Base-by-base conservation (phyloP, 30 jellyfish, hydroid and myxozoan genomes). In the Haliclystus octoradiatus region DNA sequence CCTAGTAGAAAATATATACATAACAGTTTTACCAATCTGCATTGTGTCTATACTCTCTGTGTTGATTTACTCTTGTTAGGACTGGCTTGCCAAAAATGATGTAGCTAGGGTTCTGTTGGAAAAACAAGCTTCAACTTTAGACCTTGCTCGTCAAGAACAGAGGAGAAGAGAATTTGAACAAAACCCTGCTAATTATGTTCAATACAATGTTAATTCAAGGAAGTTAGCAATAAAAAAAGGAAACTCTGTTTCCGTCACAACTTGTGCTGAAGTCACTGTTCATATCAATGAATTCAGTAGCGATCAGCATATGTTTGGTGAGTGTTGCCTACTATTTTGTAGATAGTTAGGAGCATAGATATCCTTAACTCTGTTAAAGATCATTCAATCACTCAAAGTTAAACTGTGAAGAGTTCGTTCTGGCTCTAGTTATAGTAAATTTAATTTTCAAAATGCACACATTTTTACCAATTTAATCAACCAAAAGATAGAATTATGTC, bases 221-320 rank as follows among this genome's bases (percentile, higher is more conserved):
- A 88, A 88, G 64, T 63, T 93, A n/a, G 97, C 97, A 19, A 60
- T 63, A 46, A 88, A 80, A 61, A 34, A 35, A 0, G 86, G 63
- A 1, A 85, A 75, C 23, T 32, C 78, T 0, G 82, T 88, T 13
- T 62, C 72, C 23, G 73, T 88, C 40, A 80, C 89, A 26, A 81
- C 94, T 34, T 77, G 80, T 15, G 92, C 80, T 4, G 97, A 88
- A 47, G 50, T 94, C 26, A 70, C 71, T 31, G 86, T 88, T 34
- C 77, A 84, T 33, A 78, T 88, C 50, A 88, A 88, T 66, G 97
- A 83, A 22, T 88, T 88, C 76, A 78, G 65, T 28, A 78, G 81
- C 25, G 94, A 79, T 19, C 80, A 76, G 29, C 93, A 80, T 46
- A 69, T 79, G 31, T 88, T 80, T 88, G 97, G 97, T 88, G 71